phyloP scores from a whole-genome alignment of 2,888 invertebrate species.

The Micropterix aruncella region DNA sequence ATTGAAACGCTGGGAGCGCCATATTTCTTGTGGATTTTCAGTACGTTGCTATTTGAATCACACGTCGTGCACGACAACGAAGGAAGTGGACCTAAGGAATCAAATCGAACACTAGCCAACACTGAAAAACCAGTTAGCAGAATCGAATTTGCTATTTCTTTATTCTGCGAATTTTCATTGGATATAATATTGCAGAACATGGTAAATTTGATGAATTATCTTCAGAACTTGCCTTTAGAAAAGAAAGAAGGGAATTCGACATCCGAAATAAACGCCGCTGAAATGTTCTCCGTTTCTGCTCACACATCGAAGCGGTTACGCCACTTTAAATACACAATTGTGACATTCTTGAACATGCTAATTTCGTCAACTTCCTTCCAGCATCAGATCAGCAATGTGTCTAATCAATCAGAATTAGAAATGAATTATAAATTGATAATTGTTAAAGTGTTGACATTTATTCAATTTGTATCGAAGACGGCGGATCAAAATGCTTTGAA shows the following conservation, averaged over 20 bases:
- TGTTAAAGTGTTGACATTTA: constrained; percentile 49
- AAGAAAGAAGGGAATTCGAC: constrained; percentile 36
- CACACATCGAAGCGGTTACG: constrained; percentile 63
- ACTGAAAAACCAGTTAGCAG: constrained; percentile 38
- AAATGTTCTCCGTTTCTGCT: constrained; percentile 47
- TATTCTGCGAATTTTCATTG: constrained; percentile 53
- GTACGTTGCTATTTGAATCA: constrained; percentile 55
- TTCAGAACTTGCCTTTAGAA: constrained; percentile 51
- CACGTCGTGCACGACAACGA: constrained; percentile 46
- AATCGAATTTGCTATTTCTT: constrained; percentile 51
- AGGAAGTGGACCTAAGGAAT: constrained; percentile 26
- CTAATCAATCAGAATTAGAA: constrained; percentile 37
- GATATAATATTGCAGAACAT: constrained; percentile 47
- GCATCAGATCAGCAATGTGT: constrained; percentile 42
- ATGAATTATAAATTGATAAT: constrained; percentile 52
- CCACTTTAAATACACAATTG: constrained; percentile 69
- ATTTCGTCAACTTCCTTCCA: constrained; percentile 56
- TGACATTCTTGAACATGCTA: constrained; percentile 59
- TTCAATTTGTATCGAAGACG: constrained; percentile 49
- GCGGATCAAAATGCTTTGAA: constrained; percentile 44
- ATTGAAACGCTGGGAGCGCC: constrained; percentile 54
- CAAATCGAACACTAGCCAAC: constrained; percentile 21
- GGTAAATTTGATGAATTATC: constrained; percentile 48
- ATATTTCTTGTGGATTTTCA: constrained; percentile 56
- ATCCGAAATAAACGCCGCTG: constrained; percentile 24